Percentiles rank a stretch among this genome's conserved stretches.
These are phyloP conservation scores for Allobates femoralis DNA, from an alignment of 2,797 vertebrate genomes.

Conservation along the genomic window DNA sequence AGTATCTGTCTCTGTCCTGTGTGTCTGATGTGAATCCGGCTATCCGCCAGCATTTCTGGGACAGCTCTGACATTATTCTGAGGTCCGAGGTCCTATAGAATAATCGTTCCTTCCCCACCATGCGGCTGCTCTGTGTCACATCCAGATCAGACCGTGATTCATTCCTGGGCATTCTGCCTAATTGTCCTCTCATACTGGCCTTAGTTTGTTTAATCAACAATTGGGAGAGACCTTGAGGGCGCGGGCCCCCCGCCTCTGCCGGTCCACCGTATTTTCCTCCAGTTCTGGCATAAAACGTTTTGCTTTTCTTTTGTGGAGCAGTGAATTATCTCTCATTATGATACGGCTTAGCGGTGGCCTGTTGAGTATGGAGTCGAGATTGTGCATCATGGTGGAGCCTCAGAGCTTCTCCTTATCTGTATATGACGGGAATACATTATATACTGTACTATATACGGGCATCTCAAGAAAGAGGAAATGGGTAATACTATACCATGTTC, in stretches of 20 bases:
- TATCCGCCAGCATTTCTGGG: conserved; percentile 9
- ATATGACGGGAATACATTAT: too few relatives aligned
- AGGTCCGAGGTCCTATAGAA: background rate
- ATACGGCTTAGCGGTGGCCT: too few relatives aligned
- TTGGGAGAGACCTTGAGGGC: conserved; percentile 34
- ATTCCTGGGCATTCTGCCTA: conserved; percentile 49
- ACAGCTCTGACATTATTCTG: conserved; percentile 19
- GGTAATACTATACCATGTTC: too few relatives aligned
- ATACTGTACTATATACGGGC: too few relatives aligned
- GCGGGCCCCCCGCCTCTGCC: background rate
- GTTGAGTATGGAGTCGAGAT: too few relatives aligned
- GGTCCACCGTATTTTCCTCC: background rate
- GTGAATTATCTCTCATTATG: background rate
- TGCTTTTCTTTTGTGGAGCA: background rate
- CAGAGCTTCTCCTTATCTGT: too few relatives aligned
- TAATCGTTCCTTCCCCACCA: background rate
- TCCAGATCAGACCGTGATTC: conserved; percentile 43
- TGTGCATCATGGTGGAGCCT: too few relatives aligned
- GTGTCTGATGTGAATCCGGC: background rate
- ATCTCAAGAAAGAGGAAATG: too few relatives aligned
- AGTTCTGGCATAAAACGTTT: background rate
- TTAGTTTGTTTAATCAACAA: conserved; percentile 58
- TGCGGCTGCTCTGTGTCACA: conserved; percentile 38
- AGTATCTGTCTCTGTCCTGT: background rate
- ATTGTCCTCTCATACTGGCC: conserved; percentile 52